Evolutionary conservation across 2,113 vertebrate genomes (phyloP), one percentile per base, ranked within the genome.

Genomic region (Myotis yumanensis): DNA sequence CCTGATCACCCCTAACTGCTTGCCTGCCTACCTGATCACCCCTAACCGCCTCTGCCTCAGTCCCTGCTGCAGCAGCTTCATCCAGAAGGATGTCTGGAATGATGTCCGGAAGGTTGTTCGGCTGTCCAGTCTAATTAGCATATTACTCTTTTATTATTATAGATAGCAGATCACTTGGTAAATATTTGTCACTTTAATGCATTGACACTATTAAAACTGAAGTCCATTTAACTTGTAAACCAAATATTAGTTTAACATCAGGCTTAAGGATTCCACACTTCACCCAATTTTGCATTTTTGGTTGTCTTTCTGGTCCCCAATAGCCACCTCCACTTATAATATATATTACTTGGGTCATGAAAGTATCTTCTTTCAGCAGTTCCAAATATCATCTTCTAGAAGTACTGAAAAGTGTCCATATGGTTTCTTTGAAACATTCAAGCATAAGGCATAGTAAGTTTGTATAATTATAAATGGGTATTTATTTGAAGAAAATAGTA

Each of bases 211-310:
- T 68, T 84, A 90, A 59, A 95, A 54, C 25, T 15, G 37, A 91
- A 80, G 20, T 84, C 76, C 84, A 88, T 32, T 95, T 84, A 89
- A 94, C 12, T 86, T 90, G 37, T 81, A 37, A 76, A 43, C 11
- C 22, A 72, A 87, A 75, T 68, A 88, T 52, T 75, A 95, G 83
- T 82, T 87, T 90, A 95, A 93, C 17, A 84, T 80, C 46, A 91
- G 51, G 89, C 17, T 72, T 92, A 66, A 17, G 7, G 3, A 46
- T 48, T 86, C 23, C 32, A 83, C 7, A 69, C 28, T 79, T 96
- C 51, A 72, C 30, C 11, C 35, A 86, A 91, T 22, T 86, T 86
- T 23, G 2, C 43, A 46, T 69, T 75, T 96, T 37, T 64, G 20
- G 43, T 35, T 81, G 16, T 91, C 71, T 57, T 79, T 89, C 81